Base-by-base conservation (phyloP, 2,797 vertebrate species). In the Arnoldichthys spilopterus region DNA sequence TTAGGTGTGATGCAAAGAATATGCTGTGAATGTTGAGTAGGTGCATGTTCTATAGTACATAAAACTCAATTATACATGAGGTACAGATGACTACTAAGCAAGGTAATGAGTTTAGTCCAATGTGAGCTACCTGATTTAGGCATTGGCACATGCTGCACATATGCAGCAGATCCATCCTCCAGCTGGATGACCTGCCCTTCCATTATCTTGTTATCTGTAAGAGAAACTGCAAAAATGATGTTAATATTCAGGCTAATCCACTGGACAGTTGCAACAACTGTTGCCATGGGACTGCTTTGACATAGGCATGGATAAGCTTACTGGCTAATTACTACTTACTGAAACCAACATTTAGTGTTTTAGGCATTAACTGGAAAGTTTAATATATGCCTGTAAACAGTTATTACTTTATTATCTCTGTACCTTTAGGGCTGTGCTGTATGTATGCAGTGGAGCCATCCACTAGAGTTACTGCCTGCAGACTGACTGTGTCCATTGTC, bases 361-460 rank as follows among this genome's bases (percentile, higher is more conserved):
- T 15, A 16, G 49, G 20, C 0, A 18, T 32, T 37, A 67, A 71
- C 16, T 22, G 20, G 11, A 28, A 28, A 4, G 1, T 58, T 9
- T 28, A 24, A 59, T 6, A 70, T 53, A 30, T n/a, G 4, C 22
- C 43, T 34, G 53, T 58, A 20, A 47, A 2, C 22, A 76, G 3
- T n/a, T 18, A 22, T 49, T 5, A 54, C 4, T 34, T 20, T 22
- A 5, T 22, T 15, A 22, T 69, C 63, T 16, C 37, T 56, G 20
- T 89, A 96, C 95, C 95, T 94, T 99, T 98, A 84, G 96, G 93
- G 69, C 95, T 98, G 74, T 98, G 97, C 51, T 99, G 98, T 88
- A 99, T 98, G 75, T 99, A 99, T 16, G 98, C 98, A 0, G 98
- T 99, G 83, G 97, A 98, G 30, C 98, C 98, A 85, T 99, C 98